Conservation (phyloP, 2,797 vertebrate genomes). For the Allobates femoralis region DNA sequence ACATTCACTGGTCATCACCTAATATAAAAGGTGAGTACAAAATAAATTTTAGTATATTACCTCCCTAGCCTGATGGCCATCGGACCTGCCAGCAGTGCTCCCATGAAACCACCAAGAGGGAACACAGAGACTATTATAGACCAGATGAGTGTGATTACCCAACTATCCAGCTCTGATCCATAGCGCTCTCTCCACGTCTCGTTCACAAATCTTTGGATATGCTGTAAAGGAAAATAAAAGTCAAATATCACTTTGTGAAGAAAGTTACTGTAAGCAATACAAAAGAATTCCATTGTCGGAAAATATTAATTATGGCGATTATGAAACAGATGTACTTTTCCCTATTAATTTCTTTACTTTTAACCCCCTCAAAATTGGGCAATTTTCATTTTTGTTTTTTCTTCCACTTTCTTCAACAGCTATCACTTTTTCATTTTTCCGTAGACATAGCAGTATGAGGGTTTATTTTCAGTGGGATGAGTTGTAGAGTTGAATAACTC, state of each 20-base stretch:
- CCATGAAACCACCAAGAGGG: constrained; percentile 84
- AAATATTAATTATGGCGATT: background rate
- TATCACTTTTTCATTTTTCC: too few species aligned
- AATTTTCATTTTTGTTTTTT: too few species aligned
- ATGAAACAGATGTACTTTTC: background rate
- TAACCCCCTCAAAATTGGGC: too few species aligned
- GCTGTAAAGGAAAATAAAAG: constrained; percentile 70
- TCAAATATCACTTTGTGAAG: too few species aligned
- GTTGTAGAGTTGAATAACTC: too few species aligned
- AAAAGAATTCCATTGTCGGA: background rate
- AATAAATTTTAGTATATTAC: constrained; percentile 70
- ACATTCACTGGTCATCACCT: too few species aligned
- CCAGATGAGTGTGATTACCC: constrained; percentile 83
- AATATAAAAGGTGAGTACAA: too few species aligned
- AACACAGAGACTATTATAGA: constrained; percentile 87
- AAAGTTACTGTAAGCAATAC: too few species aligned
- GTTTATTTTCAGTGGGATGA: too few species aligned
- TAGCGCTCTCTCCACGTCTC: constrained; percentile 82
- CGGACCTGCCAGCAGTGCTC: constrained; percentile 85
- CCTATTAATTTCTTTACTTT: background rate
- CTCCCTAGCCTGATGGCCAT: constrained; percentile 87
- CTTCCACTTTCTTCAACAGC: too few species aligned
- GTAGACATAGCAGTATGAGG: too few species aligned
- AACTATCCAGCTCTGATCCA: constrained; percentile 75
- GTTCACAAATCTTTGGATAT: constrained; percentile 87